Evolutionary conservation across 2,888 invertebrate species (phyloP).

Genomic region (Anarsia innoxiella): DNA sequence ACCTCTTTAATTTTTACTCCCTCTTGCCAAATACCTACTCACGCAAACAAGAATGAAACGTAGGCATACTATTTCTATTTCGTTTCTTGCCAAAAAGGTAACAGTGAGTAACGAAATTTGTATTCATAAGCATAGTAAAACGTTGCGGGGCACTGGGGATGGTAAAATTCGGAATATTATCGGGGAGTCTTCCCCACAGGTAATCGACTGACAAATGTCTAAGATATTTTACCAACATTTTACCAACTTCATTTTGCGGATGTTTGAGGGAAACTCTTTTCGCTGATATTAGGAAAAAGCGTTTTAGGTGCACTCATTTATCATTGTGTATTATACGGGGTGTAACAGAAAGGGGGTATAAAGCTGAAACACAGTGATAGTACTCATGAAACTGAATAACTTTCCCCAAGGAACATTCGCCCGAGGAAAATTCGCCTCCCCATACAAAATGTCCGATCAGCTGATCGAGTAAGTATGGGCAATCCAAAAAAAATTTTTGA

Average conservation of each 20-base stretch:
- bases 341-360: too few species aligned
- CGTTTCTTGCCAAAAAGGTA: constrained; percentile 30
- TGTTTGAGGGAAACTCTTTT: constrained; percentile 25
- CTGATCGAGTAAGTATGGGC: too few species aligned
- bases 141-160: constrained; percentile 37
- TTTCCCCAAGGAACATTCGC: too few species aligned
- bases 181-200: constrained; percentile 55
- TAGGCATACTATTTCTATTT: constrained; percentile 16
- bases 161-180: constrained; percentile 58
- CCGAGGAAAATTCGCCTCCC: too few species aligned
- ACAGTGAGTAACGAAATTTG: constrained; percentile 48
- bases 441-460: too few species aligned
- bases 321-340: too few species aligned
- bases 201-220: constrained; percentile 74
- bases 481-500: too few species aligned
- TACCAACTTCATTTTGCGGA: constrained; percentile 66
- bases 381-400: too few species aligned
- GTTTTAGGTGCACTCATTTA: too few species aligned
- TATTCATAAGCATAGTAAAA: constrained; percentile 60
- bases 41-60: too few species aligned
- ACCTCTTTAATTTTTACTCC: too few species aligned
- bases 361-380: too few species aligned
- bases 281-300: constrained; percentile 3
- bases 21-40: neutral
- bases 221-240: constrained; percentile 69